Base-by-base conservation (phyloP, 2,888 invertebrate genomes). In the Parasteatoda lunata region DNA sequence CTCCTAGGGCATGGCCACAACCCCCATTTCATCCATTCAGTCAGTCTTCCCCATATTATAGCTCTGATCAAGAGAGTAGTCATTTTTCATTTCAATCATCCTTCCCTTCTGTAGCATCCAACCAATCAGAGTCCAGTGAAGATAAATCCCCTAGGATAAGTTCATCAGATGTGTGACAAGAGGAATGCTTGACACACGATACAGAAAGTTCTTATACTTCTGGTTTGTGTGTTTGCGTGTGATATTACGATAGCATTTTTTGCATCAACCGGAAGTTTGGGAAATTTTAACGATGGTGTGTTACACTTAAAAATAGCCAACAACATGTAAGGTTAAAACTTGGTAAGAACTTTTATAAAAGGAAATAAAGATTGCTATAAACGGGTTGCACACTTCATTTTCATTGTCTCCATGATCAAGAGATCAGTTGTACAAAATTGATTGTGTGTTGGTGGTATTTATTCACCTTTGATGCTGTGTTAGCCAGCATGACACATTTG, bases 11-110 rank as follows among this genome's bases (percentile, higher is more conserved):
- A 54, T 88, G 88, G 88, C 83, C 83, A 48, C 81, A 81, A 59
- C 86, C 86, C 71, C 79, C 88, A 76, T 88, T 88, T 83, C 88
- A 83, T 70, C 88, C 83, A 78, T 88, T 83, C 79, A 77, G 88
- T 88, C 88, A 88, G 88, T 88, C 88, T 88, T 88, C 88, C 83
- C 83, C 82, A 47, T 83, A 78, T 52, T 88, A 83, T 59, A 88
- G 83, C 69, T 87, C 87, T 78, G 79, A 77, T 82, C 88, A 88
- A 81, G 88, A 88, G 48, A 86, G 64, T 81, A 86, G 80, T 86
- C 88, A 88, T 13, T 83, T 79, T 79, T 79, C 88, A 83, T 88
- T 88, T 83, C 79, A 79, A n/a, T 82, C 81, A 64, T 87, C 82
- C 15, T 82, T 87, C 77, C 73, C 87, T 64, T 72, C 71, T 59